Evolutionary conservation across 2,113 vertebrate species (phyloP).

Genomic region (Gambusia affinis): DNA sequence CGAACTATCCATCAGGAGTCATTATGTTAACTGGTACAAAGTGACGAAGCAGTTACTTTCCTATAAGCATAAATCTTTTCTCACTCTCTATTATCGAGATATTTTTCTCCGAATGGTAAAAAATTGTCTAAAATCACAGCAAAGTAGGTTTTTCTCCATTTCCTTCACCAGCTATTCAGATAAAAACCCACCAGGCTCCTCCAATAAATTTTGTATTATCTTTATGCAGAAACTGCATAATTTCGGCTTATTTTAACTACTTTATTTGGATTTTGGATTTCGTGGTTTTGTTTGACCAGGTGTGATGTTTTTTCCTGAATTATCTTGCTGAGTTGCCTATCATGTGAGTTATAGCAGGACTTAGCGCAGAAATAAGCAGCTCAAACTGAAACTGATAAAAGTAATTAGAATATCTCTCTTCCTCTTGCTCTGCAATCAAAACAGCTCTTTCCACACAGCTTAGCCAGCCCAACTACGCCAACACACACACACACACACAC

Average conservation of each 20-base stretch:
- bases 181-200: too few species aligned
- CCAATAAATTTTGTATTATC: too few species aligned
- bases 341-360: neutral
- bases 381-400: neutral
- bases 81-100: too few species aligned
- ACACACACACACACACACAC: neutral
- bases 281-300: neutral
- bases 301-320: neutral
- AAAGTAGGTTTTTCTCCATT: too few species aligned
- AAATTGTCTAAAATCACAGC: too few species aligned
- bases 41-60: too few species aligned
- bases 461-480: neutral
- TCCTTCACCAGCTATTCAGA: too few species aligned
- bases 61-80: too few species aligned
- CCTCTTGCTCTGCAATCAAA: constrained; percentile 25
- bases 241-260: neutral
- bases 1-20: too few species aligned
- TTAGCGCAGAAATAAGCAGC: neutral
- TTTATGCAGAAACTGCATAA: neutral
- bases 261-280: neutral
- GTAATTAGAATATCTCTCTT: neutral
- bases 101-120: too few species aligned
- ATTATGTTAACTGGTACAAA: too few species aligned
- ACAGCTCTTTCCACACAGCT: constrained; percentile 1
- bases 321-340: neutral